Percentiles rank a stretch among this genome's conserved stretches.
Conservation (phyloP, 2,797 vertebrate species). For the Chromis chromis region DNA sequence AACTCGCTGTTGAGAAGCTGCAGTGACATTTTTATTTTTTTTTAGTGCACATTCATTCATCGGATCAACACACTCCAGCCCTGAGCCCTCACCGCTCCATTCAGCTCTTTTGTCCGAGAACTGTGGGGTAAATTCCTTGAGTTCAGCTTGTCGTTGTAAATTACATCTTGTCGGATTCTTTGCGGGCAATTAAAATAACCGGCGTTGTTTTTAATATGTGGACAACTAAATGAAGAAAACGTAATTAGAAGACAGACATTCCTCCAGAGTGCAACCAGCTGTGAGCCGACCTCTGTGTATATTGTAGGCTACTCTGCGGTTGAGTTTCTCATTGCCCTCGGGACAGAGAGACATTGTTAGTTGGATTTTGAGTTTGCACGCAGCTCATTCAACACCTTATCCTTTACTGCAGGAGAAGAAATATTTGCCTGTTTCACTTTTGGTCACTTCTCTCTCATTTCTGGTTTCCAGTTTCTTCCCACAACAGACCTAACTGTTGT, state of each 20-base stretch:
- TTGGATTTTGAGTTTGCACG: slow-evolving; percentile 23
- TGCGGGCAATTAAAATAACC: slow-evolving; percentile 61
- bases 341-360: slow-evolving; percentile 39
- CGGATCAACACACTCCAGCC: neutral
- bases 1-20: neutral
- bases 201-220: slow-evolving; percentile 53
- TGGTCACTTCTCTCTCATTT: neutral
- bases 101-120: slow-evolving; percentile 32
- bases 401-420: neutral
- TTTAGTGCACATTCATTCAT: slow-evolving; percentile 19
- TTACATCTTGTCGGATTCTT: slow-evolving; percentile 53
- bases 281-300: slow-evolving; percentile 46
- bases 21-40: no score
- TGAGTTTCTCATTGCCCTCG: slow-evolving; percentile 10
- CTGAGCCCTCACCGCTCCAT: neutral
- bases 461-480: neutral
- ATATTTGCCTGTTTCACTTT: neutral
- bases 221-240: slow-evolving; percentile 49
- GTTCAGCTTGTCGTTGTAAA: slow-evolving; percentile 62
- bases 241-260: slow-evolving; percentile 73
- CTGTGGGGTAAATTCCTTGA: slow-evolving; percentile 61
- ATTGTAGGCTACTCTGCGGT: slow-evolving; percentile 35
- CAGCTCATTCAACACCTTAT: slow-evolving; percentile 24
- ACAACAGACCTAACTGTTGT: neutral
- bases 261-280: slow-evolving; percentile 62